Percentiles rank a stretch among this genome's conserved stretches.
Conservation (phyloP, 2,797 vertebrate genomes). For the Lates japonicus region DNA sequence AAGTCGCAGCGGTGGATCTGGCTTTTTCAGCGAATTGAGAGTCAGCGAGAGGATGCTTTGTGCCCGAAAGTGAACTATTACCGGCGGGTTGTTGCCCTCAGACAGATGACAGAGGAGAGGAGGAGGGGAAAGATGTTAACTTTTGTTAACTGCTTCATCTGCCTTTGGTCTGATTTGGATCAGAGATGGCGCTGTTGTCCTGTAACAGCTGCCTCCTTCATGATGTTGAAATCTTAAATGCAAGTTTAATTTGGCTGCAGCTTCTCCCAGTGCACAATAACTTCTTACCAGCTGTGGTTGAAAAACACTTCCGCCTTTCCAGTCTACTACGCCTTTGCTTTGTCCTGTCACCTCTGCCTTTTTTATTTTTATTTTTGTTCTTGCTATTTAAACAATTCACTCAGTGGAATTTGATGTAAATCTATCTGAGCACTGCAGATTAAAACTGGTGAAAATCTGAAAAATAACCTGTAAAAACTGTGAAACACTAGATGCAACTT, state of each 20-base stretch:
- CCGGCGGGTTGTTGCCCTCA: constrained; percentile 91
- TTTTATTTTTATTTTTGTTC: neutral
- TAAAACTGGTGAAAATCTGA: neutral
- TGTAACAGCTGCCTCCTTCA: neutral
- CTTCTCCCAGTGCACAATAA: constrained; percentile 39
- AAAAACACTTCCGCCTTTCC: constrained; percentile 51
- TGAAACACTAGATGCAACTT: constrained; percentile 13
- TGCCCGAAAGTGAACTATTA: constrained; percentile 92
- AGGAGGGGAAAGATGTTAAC: neutral
- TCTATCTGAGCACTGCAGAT: neutral
- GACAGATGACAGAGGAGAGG: constrained; percentile 20
- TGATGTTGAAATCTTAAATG: constrained; percentile 28
- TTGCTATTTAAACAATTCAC: constrained; percentile 5
- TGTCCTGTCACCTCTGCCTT: constrained; percentile 29
- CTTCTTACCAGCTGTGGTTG: constrained; percentile 39
- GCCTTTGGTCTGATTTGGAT: constrained; percentile 7
- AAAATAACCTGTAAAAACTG: neutral
- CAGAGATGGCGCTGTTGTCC: constrained; percentile 38
- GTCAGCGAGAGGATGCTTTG: constrained; percentile 91
- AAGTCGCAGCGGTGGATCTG: constrained; percentile 97
- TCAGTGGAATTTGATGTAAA: constrained; percentile 9
- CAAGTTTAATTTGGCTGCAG: constrained; percentile 32
- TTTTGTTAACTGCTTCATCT: neutral
- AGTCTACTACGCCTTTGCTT: constrained; percentile 43
- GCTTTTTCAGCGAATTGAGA: constrained; percentile 95